Base-by-base conservation (phyloP, 2,797 vertebrate species). In the Scolopax rusticola region DNA sequence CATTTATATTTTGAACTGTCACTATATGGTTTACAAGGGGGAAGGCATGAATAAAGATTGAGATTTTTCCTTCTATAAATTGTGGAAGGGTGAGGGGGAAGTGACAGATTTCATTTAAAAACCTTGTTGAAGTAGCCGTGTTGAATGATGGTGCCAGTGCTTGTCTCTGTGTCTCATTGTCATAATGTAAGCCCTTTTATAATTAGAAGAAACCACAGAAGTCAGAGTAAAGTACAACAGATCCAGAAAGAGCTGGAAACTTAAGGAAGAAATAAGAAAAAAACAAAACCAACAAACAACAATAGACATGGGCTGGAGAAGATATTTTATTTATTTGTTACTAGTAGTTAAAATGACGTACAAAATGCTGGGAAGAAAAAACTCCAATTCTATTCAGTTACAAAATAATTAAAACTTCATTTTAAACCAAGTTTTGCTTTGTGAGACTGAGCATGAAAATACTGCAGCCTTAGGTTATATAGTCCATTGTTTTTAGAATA, bases 251-350 rank as follows among this genome's bases (percentile, higher is more conserved):
- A 96, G 92, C 78, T 94, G 94, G 95, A 95, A 97, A 96, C 87
- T 95, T 84, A 93, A 95, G 81, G 93, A 94, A 90, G 91, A 54
- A 81, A 38, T 3, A 36, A 64, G 67, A 83, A 75, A 76, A 64
- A 67, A 4, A 53, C 59, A 60, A 64, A 60, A 43, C 24, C 60
- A 91, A 97, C 56, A 95, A 47, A 32, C 57, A 91, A 97, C 56
- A 95, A 90, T 93, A 96, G 81, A 80, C 91, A 85, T 90, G 69
- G 89, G 38, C 95, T 96, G 73, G 71, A 97, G 96, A 97, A 97
- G 94, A 97, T 93, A 90, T 94, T 97, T 97, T 96, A 97, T 98
- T 98, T 98, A 98, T 95, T 98, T 97, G 92, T 94, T 98, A 97
- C 84, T 97, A 95, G 96, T 97, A 97, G 96, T 98, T 97, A 97